Conservation (phyloP, 2,797 vertebrate genomes). For the Acrossocheilus wenchowensis region DNA sequence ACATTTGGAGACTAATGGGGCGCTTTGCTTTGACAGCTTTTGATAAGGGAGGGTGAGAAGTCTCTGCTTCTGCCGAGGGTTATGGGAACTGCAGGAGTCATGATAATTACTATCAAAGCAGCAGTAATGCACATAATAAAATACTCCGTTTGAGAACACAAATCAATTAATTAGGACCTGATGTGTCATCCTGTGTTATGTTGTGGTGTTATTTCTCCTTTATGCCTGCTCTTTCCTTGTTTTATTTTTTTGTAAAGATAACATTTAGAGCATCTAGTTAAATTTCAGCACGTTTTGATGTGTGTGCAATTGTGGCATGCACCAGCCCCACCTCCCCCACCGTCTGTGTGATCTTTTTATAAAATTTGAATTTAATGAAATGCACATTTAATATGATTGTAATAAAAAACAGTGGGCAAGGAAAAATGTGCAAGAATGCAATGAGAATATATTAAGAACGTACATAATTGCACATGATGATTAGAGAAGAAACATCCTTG, state of each 20-base stretch:
- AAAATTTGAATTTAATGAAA: conserved; percentile 74
- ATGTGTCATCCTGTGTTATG: conserved; percentile 58
- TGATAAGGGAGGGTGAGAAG: conserved; percentile 61
- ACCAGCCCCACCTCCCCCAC: conserved; percentile 30
- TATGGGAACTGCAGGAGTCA: conserved; percentile 60
- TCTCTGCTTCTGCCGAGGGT: conserved; percentile 54
- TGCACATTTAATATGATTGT: conserved; percentile 72
- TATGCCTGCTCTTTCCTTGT: conserved; percentile 22
- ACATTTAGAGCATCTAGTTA: conserved; percentile 60
- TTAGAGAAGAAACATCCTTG: conserved; percentile 73
- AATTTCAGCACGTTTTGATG: conserved; percentile 58
- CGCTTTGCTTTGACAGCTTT: conserved; percentile 61
- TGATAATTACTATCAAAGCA: conserved; percentile 64
- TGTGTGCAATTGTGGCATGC: conserved; percentile 52
- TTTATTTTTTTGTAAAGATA: conserved; percentile 26
- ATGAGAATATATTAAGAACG: conserved; percentile 71
- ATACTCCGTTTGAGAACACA: conserved; percentile 58
- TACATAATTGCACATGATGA: conserved; percentile 75
- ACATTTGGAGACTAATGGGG: conserved; percentile 64
- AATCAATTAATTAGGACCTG: conserved; percentile 64
- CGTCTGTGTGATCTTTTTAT: conserved; percentile 49
- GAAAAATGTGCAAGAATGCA: conserved; percentile 62
- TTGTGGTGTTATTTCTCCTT: conserved; percentile 41
- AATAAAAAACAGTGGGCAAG: conserved; percentile 63
- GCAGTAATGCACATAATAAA: conserved; percentile 58